These are phyloP conservation scores for Novumbra hubbsi DNA, from an alignment of 2,797 vertebrate genomes.

Conservation along the genomic window DNA sequence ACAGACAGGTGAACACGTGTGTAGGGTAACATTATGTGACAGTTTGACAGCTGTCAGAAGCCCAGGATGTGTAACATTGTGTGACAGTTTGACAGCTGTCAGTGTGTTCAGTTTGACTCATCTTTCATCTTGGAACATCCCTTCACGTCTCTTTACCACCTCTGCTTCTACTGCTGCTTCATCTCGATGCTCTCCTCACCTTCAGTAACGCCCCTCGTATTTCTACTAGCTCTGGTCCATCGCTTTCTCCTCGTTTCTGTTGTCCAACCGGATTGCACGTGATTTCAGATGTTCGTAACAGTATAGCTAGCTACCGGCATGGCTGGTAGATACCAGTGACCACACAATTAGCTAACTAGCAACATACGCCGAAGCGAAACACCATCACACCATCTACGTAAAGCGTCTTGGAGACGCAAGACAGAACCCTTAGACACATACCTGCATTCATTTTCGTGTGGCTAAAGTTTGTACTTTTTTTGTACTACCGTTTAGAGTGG, in stretches of 20 bases:
- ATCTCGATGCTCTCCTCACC: not conserved
- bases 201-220: not conserved
- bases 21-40: not conserved
- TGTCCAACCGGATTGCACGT: slow-evolving; percentile 78
- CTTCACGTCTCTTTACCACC: too few relatives aligned
- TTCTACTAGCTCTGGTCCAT: not conserved
- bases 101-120: not conserved
- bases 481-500: too few relatives aligned
- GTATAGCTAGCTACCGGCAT: too few relatives aligned
- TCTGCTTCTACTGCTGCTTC: not conserved
- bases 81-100: not conserved
- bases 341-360: too few relatives aligned
- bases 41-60: not conserved
- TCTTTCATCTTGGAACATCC: slow-evolving; percentile 39
- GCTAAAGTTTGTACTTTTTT: too few relatives aligned
- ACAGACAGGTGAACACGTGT: not conserved
- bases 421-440: too few relatives aligned
- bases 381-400: too few relatives aligned
- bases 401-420: too few relatives aligned
- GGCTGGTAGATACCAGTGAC: too few relatives aligned
- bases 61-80: not conserved
- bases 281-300: slow-evolving; percentile 85
- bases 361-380: too few relatives aligned
- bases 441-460: too few relatives aligned
- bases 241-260: not conserved